Evolutionary conservation across 2,113 vertebrate species (phyloP).

Genomic region (Notothenia coriiceps): DNA sequence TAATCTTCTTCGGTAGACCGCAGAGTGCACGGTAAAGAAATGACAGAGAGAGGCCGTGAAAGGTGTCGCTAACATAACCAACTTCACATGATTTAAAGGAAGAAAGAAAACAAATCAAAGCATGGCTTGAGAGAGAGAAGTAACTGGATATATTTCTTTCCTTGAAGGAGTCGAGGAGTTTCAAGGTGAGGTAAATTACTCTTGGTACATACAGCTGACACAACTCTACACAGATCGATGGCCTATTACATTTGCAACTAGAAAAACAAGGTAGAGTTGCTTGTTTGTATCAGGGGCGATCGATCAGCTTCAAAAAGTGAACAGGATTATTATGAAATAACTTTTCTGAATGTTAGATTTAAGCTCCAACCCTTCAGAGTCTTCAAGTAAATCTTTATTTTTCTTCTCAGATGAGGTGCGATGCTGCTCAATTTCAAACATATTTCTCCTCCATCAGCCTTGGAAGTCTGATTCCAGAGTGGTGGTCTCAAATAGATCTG

Average conservation of each 20-base stretch:
- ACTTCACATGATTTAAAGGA: constrained; percentile 45
- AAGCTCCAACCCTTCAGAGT: constrained; percentile 57
- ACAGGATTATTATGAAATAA: constrained; percentile 54
- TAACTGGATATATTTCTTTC: constrained; percentile 50
- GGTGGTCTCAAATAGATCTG: constrained; percentile 69
- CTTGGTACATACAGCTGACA: constrained; percentile 39
- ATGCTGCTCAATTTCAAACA: constrained; percentile 61
- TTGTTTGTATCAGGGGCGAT: constrained; percentile 48
- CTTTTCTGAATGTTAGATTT: constrained; percentile 56
- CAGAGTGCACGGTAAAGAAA: constrained; percentile 40
- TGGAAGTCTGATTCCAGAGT: constrained; percentile 52
- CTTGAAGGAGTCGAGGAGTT: constrained; percentile 50
- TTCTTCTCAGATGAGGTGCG: constrained; percentile 40
- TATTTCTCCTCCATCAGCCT: constrained; percentile 56
- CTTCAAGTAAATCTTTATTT: constrained; percentile 55
- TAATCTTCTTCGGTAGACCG: constrained; percentile 61
- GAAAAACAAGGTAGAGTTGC: constrained; percentile 42
- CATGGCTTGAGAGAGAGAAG: constrained; percentile 51
- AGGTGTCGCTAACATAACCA: constrained; percentile 54
- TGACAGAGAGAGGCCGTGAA: constrained; percentile 48
- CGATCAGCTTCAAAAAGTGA: constrained; percentile 52
- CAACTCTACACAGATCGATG: constrained; percentile 49
- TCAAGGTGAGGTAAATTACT: constrained; percentile 71
- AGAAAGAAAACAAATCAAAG: constrained; percentile 25
- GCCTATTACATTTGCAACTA: constrained; percentile 53